These are phyloP conservation scores for Oscheius sp. DNA, from an alignment of 2,888 invertebrate genomes.

Conservation along the genomic window DNA sequence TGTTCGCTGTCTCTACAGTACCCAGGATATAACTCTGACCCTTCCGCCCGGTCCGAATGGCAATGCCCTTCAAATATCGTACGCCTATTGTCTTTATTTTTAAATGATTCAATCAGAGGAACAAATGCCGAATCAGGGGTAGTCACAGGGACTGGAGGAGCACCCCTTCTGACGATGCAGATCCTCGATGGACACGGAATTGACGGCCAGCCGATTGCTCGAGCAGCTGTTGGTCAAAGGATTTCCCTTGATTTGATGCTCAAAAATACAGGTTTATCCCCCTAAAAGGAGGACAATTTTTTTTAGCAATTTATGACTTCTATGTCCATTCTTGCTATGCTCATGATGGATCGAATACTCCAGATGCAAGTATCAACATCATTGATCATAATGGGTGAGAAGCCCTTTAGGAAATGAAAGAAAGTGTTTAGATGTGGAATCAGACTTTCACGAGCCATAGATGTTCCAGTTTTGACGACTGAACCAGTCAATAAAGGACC, in stretches of 20 bases:
- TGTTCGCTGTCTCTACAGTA: constrained; percentile 59
- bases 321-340: constrained; percentile 69
- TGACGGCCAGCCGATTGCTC: constrained; percentile 51
- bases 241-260: constrained; percentile 65
- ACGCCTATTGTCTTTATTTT: neutral
- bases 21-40: constrained; percentile 63
- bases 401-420: neutral
- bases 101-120: constrained; percentile 28
- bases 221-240: constrained; percentile 65
- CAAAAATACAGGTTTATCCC: constrained; percentile 62
- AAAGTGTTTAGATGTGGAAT: constrained; percentile 61
- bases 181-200: constrained; percentile 68
- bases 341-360: constrained; percentile 65
- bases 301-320: constrained; percentile 67
- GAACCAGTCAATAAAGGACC: constrained; percentile 56
- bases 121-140: constrained; percentile 51
- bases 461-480: constrained; percentile 62
- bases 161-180: constrained; percentile 62
- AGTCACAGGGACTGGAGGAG: constrained; percentile 63
- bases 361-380: constrained; percentile 64
- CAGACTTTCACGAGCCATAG: constrained; percentile 64
- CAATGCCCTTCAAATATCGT: constrained; percentile 44
- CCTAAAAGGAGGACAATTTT: neutral
- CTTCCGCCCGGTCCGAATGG: constrained; percentile 58
- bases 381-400: constrained; percentile 65